These are phyloP conservation scores for Sebastes itinus DNA, from an alignment of 2,797 vertebrate species.

Conservation along the genomic window DNA sequence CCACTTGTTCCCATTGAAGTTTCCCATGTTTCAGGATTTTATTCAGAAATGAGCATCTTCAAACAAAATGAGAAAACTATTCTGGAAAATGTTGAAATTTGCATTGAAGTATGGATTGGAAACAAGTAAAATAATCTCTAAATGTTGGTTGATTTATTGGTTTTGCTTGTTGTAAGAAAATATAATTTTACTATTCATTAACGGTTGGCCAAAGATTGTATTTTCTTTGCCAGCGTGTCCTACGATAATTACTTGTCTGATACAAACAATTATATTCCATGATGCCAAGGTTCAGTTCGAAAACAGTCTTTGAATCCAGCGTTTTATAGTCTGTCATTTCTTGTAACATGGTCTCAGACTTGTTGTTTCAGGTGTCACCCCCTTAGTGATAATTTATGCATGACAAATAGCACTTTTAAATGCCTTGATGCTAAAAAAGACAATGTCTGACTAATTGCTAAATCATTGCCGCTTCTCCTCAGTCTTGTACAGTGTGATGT, in stretches of 20 bases:
- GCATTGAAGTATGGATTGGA: not conserved
- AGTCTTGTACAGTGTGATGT: not conserved
- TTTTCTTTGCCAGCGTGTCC: not conserved
- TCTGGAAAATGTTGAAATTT: not conserved
- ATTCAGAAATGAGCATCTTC: not conserved
- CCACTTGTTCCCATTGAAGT: not conserved
- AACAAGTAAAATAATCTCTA: not conserved
- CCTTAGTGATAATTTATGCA: not conserved
- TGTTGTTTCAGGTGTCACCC: not conserved
- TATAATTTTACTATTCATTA: not conserved
- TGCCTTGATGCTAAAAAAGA: not conserved
- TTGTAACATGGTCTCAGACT: not conserved
- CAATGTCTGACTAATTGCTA: slow-evolving; percentile 17
- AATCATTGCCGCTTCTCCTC: not conserved
- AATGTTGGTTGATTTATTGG: not conserved
- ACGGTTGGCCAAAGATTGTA: not conserved
- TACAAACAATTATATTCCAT: not conserved
- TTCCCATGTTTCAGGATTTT: not conserved
- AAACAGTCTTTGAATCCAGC: not conserved
- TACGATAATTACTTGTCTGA: not conserved
- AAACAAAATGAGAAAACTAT: not conserved
- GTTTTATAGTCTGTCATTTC: not conserved
- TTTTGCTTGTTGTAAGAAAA: not conserved
- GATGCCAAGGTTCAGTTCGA: not conserved
- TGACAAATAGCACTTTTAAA: not conserved